phyloP scores from a whole-genome alignment of 1,140 invertebrate species.

The Brachionus manjavacas region DNA sequence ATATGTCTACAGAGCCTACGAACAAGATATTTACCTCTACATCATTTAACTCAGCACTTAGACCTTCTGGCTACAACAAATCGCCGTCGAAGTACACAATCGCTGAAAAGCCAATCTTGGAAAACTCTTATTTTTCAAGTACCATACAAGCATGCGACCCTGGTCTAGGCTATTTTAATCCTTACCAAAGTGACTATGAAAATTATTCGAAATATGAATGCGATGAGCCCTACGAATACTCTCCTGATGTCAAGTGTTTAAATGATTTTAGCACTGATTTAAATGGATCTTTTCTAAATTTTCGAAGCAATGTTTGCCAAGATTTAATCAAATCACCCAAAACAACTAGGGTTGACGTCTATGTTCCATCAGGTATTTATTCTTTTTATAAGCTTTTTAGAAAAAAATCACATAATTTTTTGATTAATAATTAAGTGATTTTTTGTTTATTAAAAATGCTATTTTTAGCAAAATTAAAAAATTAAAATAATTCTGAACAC shows the following conservation, averaged over 20 bases:
- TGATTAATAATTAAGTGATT: not conserved
- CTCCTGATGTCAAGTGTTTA: not conserved
- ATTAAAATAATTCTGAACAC: too few species aligned
- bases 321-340: not conserved
- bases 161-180: not conserved
- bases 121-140: not conserved
- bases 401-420: not conserved
- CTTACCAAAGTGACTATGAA: not conserved
- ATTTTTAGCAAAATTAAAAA: not conserved
- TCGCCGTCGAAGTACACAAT: not conserved
- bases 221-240: not conserved
- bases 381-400: not conserved
- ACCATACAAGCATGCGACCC: conserved; percentile 15
- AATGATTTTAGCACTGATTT: conserved; percentile 5
- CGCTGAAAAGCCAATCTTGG: not conserved
- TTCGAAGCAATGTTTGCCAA: not conserved
- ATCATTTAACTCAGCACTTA: not conserved
- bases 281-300: not conserved
- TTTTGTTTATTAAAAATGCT: not conserved
- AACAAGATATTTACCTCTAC: conserved; percentile 10
- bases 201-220: not conserved
- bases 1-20: not conserved
- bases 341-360: not conserved
- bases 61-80: not conserved
- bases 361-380: conserved; percentile 2